A percentile compares a stretch with the other conserved stretches of the same genome.
Evolutionary conservation across 2,113 vertebrate genomes (phyloP).

Genomic region (Buteo buteo): DNA sequence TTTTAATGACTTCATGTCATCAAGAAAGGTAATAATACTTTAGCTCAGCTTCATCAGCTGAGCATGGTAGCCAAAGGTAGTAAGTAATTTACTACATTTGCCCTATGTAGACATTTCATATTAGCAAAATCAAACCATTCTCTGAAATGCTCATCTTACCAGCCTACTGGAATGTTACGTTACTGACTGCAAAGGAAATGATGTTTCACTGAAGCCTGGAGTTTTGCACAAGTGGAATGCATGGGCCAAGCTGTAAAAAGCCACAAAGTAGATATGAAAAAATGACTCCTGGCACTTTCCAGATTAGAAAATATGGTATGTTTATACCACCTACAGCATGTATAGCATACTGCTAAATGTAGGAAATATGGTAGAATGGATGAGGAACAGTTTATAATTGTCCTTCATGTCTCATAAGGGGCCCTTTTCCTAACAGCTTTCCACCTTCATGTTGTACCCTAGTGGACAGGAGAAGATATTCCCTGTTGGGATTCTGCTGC

Average conservation of each 20-base stretch:
- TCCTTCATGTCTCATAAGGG: not conserved
- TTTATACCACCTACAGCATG: not conserved
- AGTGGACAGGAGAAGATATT: not conserved
- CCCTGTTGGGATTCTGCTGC: not conserved
- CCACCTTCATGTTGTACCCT: not conserved
- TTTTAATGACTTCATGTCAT: constrained; percentile 28
- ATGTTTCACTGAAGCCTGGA: not conserved
- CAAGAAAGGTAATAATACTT: constrained; percentile 6
- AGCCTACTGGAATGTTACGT: not conserved
- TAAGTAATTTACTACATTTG: constrained; percentile 1
- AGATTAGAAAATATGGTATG: not conserved
- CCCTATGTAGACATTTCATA: not conserved
- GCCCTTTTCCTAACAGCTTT: not conserved
- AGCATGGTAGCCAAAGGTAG: not conserved
- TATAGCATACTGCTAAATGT: not conserved
- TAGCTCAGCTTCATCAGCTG: not conserved
- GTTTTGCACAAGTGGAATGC: not conserved
- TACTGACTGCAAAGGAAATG: not conserved
- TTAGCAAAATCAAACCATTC: constrained; percentile 22
- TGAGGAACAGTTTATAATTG: not conserved
- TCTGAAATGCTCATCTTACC: not conserved
- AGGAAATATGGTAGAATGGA: not conserved
- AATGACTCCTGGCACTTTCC: not conserved
- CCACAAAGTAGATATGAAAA: not conserved
- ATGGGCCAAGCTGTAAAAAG: not conserved